These are phyloP conservation scores for Montipora capitata DNA, from an alignment of 92 coral and sea anemone species.

Conservation along the genomic window DNA sequence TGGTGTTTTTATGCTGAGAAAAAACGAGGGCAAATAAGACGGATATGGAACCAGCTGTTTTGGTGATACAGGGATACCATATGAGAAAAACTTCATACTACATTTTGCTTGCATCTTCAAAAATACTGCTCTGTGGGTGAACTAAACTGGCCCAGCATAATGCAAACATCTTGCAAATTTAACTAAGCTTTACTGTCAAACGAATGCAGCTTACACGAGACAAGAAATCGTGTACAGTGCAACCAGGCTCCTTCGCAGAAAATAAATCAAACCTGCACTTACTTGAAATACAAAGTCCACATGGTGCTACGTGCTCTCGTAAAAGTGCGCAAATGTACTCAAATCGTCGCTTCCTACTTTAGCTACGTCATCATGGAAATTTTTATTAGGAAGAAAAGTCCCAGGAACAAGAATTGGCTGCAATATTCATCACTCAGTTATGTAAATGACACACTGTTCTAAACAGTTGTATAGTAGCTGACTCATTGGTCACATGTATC, in stretches of 20 bases:
- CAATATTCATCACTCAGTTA: background rate
- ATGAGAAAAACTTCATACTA: constrained; percentile 26
- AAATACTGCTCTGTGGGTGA: constrained; percentile 12
- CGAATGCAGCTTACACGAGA: constrained; percentile 18
- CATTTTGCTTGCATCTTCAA: constrained; percentile 46
- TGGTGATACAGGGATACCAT: constrained; percentile 25
- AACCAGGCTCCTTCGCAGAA: constrained; percentile 17
- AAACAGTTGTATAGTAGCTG: background rate
- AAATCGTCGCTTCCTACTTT: constrained; percentile 3
- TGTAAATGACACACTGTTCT: constrained; percentile 21
- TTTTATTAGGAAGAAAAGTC: constrained; percentile 13
- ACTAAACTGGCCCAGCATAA: constrained; percentile 13
- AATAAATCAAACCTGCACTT: constrained; percentile 21
- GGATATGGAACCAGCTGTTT: constrained; percentile 27
- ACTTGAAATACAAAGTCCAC: constrained; percentile 39
- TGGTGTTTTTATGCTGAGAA: background rate
- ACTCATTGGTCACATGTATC: constrained; percentile 17
- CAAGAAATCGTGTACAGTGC: constrained; percentile 19
- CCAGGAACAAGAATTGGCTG: constrained; percentile 51
- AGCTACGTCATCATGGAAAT: constrained; percentile 38
- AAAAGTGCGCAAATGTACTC: background rate
- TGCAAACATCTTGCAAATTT: constrained; percentile 55
- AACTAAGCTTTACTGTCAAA: constrained; percentile 6
- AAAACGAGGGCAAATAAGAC: constrained; percentile 23
- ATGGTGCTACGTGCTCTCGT: constrained; percentile 13